A percentile compares a stretch with the other conserved stretches of the same genome.
phyloP scores from a whole-genome alignment of 2,797 vertebrate genomes.

The Varecia variegata region DNA sequence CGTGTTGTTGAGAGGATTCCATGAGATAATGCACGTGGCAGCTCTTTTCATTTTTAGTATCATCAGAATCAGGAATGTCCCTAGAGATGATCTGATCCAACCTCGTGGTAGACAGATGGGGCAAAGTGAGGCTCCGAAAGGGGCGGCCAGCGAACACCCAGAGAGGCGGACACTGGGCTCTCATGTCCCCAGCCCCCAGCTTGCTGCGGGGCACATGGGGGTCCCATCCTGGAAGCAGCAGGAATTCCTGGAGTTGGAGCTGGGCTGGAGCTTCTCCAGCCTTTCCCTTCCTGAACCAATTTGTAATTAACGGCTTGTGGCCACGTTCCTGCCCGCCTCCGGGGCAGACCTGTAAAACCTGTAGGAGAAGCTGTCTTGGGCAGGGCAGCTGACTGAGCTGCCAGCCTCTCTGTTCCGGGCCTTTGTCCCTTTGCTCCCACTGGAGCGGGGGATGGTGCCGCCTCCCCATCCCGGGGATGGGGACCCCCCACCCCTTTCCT shows the following conservation, averaged over 20 bases:
- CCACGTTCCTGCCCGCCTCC: not conserved
- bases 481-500: not conserved
- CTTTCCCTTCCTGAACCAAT: constrained; percentile 62
- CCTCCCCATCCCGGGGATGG: not conserved
- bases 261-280: not conserved
- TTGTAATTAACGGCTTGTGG: constrained; percentile 65
- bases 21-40: rapidly evolving
- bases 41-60: rapidly evolving
- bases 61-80: not conserved
- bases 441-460: not conserved
- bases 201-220: not conserved
- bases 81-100: not conserved
- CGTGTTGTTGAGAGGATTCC: rapidly evolving
- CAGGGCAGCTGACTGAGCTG: not conserved
- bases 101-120: not conserved
- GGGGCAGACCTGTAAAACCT: constrained; percentile 59
- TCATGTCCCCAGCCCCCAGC: rapidly evolving
- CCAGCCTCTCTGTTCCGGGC: not conserved
- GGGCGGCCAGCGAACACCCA: rapidly evolving
- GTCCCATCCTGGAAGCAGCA: not conserved
- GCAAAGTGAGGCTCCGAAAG: not conserved
- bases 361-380: constrained; percentile 33
- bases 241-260: not conserved
- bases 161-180: rapidly evolving
- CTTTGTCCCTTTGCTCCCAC: not conserved